Evolutionary conservation across 1,140 invertebrate genomes (phyloP).

Genomic region (Leguminivora glycinivorella): DNA sequence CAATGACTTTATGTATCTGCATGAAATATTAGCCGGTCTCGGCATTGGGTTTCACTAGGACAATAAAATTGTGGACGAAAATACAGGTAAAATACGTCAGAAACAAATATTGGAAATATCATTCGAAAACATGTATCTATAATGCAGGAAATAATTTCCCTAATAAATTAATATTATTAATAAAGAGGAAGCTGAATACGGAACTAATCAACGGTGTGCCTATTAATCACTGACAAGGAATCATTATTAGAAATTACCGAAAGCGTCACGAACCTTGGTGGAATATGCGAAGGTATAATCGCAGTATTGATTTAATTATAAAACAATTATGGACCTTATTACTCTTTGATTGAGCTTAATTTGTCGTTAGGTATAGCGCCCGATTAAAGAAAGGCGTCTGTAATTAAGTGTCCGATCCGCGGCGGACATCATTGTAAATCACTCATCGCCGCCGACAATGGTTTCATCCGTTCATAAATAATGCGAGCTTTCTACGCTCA

Average conservation of each 20-base stretch:
- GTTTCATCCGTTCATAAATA: slow-evolving; percentile 50
- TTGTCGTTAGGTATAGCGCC: slow-evolving; percentile 14
- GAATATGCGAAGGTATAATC: slow-evolving; percentile 23
- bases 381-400: slow-evolving; percentile 21
- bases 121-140: not conserved
- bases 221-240: slow-evolving; percentile 27
- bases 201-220: slow-evolving; percentile 17
- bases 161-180: slow-evolving; percentile 7
- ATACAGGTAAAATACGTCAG: not conserved
- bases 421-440: slow-evolving; percentile 52
- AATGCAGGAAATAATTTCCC: slow-evolving; percentile 4
- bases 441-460: slow-evolving; percentile 53
- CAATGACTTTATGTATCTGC: slow-evolving; percentile 21
- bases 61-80: not conserved
- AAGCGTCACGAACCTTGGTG: slow-evolving; percentile 6
- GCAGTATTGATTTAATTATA: slow-evolving; percentile 25
- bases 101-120: not conserved
- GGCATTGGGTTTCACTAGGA: slow-evolving; percentile 6
- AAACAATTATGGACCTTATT: slow-evolving; percentile 20
- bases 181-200: not conserved
- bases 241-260: slow-evolving; percentile 28
- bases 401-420: slow-evolving; percentile 36
- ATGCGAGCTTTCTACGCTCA: slow-evolving; percentile 61
- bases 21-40: not conserved
- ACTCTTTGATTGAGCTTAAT: slow-evolving; percentile 24